phyloP scores from a whole-genome alignment of 2,113 vertebrate species.

The Nansenia antarctica region DNA sequence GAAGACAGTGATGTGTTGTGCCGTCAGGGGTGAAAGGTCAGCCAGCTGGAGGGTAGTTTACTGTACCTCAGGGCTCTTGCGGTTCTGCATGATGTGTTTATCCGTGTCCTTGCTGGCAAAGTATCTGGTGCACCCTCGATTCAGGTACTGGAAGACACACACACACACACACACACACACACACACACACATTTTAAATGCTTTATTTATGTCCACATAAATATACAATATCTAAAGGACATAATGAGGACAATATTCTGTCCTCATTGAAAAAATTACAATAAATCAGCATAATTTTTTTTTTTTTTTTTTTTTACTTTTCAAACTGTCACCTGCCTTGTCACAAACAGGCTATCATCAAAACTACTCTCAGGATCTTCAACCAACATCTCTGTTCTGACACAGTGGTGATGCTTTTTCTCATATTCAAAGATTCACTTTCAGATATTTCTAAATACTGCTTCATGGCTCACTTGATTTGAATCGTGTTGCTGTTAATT shows the following conservation, averaged over 20 bases:
- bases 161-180: constrained; percentile 25
- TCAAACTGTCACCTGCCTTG: too few relatives aligned
- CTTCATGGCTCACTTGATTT: constrained; percentile 41
- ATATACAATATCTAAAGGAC: too few relatives aligned
- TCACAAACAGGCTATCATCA: too few relatives aligned
- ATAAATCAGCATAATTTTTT: too few relatives aligned
- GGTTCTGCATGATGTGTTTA: constrained; percentile 94
- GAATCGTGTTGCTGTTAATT: constrained; percentile 37
- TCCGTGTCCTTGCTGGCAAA: constrained; percentile 94
- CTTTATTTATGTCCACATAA: too few relatives aligned
- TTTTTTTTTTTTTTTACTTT: too few relatives aligned
- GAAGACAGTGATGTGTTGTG: too few relatives aligned
- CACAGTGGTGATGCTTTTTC: constrained; percentile 41
- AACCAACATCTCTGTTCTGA: not conserved
- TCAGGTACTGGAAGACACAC: constrained; percentile 85
- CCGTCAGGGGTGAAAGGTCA: not conserved
- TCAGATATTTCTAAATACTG: constrained; percentile 32
- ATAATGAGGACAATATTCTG: too few relatives aligned
- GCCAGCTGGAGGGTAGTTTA: not conserved
- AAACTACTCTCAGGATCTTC: too few relatives aligned
- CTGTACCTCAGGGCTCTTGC: constrained; percentile 94
- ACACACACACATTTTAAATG: too few relatives aligned
- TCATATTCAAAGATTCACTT: constrained; percentile 34
- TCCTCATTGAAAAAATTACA: too few relatives aligned
- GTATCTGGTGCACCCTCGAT: constrained; percentile 93